Percentiles rank a stretch among this genome's conserved stretches.
These are phyloP conservation scores for Chromis chromis DNA, from an alignment of 2,797 vertebrate genomes.

Conservation along the genomic window DNA sequence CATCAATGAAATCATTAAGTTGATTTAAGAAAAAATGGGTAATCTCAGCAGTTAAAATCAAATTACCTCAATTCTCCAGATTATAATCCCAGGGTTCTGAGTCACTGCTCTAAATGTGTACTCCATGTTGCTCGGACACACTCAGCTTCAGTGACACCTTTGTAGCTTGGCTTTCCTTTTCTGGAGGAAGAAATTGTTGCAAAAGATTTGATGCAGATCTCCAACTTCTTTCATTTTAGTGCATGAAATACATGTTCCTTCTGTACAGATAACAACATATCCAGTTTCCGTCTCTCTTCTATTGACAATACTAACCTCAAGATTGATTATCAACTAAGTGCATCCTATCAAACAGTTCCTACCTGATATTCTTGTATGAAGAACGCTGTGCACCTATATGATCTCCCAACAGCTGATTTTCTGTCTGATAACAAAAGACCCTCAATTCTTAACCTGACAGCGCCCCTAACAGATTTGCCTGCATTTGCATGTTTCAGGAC, in stretches of 20 bases:
- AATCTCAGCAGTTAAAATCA: constrained; percentile 12
- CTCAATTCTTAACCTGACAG: constrained; percentile 27
- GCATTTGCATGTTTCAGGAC: constrained; percentile 87
- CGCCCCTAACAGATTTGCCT: constrained; percentile 84
- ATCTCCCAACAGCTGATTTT: constrained; percentile 44
- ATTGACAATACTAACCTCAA: background rate
- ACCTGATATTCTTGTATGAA: constrained; percentile 40
- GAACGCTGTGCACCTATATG: background rate
- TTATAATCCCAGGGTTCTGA: constrained; percentile 85
- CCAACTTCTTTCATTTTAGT: background rate
- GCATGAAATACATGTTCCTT: background rate
- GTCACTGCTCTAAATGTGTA: constrained; percentile 89
- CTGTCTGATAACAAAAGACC: constrained; percentile 36
- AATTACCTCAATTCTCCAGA: constrained; percentile 92
- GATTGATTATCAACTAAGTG: background rate
- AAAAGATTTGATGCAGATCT: background rate
- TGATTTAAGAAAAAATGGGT: background rate
- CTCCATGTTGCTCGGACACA: constrained; percentile 83
- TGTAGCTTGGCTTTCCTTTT: constrained; percentile 6
- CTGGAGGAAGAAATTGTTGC: constrained; percentile 13
- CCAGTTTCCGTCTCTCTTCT: background rate
- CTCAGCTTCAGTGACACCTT: background rate
- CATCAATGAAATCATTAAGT: background rate
- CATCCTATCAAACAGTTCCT: constrained; percentile 18
- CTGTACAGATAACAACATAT: too few relatives aligned